Conservation (phyloP, 1,140 invertebrate species). For the Macrosteles quadrilineatus region DNA sequence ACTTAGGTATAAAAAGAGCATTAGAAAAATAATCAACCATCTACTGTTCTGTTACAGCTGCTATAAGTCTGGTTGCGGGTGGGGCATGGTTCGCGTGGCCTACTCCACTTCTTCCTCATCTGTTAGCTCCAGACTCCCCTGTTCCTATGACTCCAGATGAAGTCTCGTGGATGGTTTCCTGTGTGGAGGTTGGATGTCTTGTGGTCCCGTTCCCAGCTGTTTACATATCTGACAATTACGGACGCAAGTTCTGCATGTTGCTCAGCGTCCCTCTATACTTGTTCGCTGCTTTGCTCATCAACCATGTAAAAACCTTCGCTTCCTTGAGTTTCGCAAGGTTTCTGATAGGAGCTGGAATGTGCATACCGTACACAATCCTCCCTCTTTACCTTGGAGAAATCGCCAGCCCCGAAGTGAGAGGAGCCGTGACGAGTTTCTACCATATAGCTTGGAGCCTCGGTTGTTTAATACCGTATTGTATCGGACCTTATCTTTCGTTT, state of each 20-base stretch:
- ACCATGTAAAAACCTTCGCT: background rate
- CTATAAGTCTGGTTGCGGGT: conserved; percentile 46
- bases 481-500: conserved; percentile 75
- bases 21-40: no score
- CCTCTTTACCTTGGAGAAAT: conserved; percentile 89
- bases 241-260: conserved; percentile 34
- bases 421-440: conserved; percentile 67
- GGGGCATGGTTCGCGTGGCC: conserved; percentile 56
- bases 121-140: conserved; percentile 51
- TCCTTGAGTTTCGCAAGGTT: conserved; percentile 34
- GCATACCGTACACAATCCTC: conserved; percentile 71
- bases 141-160: conserved; percentile 58
- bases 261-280: background rate
- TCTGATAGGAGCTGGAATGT: conserved; percentile 57
- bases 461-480: conserved; percentile 67
- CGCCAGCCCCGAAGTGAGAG: conserved; percentile 46
- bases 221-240: conserved; percentile 38
- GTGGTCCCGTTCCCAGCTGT: conserved; percentile 46
- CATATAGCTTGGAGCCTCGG: conserved; percentile 77
- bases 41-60: conserved; percentile 43
- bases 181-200: conserved; percentile 56
- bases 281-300: background rate
- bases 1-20: no score
- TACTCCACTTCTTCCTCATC: conserved; percentile 58
- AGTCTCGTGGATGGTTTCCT: conserved; percentile 64